Percentiles rank a stretch among this genome's conserved stretches.
These are phyloP conservation scores for Ptyas mucosa DNA, from an alignment of 2,113 vertebrate species.

Conservation along the genomic window DNA sequence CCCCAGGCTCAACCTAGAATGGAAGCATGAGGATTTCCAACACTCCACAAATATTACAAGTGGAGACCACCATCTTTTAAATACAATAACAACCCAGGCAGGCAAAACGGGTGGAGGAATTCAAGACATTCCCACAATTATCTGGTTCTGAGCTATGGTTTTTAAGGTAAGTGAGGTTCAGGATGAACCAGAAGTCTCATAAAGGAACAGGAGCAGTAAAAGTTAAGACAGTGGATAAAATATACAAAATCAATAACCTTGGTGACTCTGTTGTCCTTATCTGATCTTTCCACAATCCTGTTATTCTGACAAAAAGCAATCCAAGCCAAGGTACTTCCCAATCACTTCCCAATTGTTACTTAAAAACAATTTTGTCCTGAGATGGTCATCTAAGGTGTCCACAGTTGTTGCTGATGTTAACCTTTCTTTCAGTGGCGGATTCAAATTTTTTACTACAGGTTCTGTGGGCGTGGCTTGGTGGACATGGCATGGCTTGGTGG, in stretches of 20 bases:
- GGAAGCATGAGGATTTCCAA: background rate
- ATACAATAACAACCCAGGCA: fast-evolving
- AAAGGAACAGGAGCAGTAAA: background rate
- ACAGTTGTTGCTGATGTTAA: background rate
- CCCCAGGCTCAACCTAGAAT: constrained; percentile 8
- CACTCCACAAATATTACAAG: background rate
- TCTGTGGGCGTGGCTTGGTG: no score
- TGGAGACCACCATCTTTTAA: constrained; percentile 15
- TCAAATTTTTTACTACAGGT: no score
- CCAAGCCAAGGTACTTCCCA: background rate
- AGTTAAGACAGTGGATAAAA: background rate
- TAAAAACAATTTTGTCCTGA: background rate
- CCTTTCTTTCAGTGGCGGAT: background rate
- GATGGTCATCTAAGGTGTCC: background rate
- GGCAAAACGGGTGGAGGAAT: background rate
- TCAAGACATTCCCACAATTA: background rate
- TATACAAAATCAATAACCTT: background rate
- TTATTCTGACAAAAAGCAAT: fast-evolving
- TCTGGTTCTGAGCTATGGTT: background rate
- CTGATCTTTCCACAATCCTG: background rate
- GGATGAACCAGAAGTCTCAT: fast-evolving
- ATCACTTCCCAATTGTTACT: no score
- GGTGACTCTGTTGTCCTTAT: background rate
- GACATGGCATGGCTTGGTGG: no score
- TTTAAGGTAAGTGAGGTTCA: fast-evolving